Percentiles rank a stretch among this genome's conserved stretches.
Conservation (phyloP, 2,888 invertebrate genomes). For the Erynnis tages region DNA sequence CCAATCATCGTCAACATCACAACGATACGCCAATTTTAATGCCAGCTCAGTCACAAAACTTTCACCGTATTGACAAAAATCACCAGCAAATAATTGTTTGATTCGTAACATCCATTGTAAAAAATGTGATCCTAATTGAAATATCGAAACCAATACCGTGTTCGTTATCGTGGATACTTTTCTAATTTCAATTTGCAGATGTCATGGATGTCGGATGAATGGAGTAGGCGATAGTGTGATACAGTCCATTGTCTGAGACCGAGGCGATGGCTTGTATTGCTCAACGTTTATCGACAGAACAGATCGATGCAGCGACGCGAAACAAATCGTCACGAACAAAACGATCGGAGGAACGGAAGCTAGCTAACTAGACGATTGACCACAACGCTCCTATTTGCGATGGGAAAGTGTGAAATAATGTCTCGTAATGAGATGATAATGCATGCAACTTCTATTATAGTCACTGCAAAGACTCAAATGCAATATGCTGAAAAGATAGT, state of each 20-base stretch:
- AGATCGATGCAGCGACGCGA: constrained; percentile 33
- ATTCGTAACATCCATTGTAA: too few species aligned
- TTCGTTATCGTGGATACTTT: constrained; percentile 4
- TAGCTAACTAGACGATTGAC: constrained; percentile 46
- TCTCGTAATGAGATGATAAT: constrained; percentile 28
- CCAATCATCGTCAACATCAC: not conserved
- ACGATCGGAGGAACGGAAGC: constrained; percentile 53
- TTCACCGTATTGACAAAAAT: not conserved
- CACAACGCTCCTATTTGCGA: constrained; percentile 47
- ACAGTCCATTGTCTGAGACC: constrained; percentile 18
- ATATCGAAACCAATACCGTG: not conserved
- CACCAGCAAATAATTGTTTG: not conserved
- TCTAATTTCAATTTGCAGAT: constrained; percentile 9
- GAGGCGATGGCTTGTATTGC: constrained; percentile 6
- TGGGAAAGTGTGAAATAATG: constrained; percentile 60
- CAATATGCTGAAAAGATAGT: too few species aligned
- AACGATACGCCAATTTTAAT: not conserved
- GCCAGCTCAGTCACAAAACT: not conserved
- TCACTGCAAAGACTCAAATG: not conserved
- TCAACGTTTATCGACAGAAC: constrained; percentile 27
- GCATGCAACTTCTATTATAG: constrained; percentile 1
- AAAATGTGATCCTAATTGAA: not conserved
- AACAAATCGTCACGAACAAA: constrained; percentile 42
- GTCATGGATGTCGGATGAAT: constrained; percentile 8
- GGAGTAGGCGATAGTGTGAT: constrained; percentile 4